Base-by-base conservation (phyloP, 1,140 invertebrate genomes). In the Arctopsyche grandis region DNA sequence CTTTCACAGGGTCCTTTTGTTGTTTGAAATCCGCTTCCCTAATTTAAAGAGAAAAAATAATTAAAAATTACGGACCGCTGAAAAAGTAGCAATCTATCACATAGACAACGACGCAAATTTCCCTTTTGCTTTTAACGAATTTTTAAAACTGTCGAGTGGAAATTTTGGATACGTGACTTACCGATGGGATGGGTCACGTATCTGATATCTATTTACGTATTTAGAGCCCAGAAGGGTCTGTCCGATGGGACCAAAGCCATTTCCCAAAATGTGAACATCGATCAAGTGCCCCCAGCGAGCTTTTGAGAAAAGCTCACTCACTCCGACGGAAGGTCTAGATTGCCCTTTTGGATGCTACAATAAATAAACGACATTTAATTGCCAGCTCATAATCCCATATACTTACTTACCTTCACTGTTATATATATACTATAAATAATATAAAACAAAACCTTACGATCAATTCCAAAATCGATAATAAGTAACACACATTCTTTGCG, bases 191-290 rank as follows among this genome's bases (percentile, higher is more conserved):
- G n/a, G 16, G 38, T 73, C 69, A 73, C 69, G 69, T 73, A 73
- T 43, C 43, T 12, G 38, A 73, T 48, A 19, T 14, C 69, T 48
- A 73, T 73, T 73, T 73, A 38, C 38, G 44, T 48, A 69, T 69
- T n/a, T 9, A 19, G 16, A 16, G 1, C 21, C 56, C 56, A 38
- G 29, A 38, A 38, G 29, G 29, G 12, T 19, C 24, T 16, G 63
- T 58, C 52, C 52, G 52, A 48, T 48, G 44, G 70, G 44, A 12
- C 16, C 38, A 74, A 24, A 29, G 43, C 5, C 48, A 9, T 56
- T 21, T 74, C n/a, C 22, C 71, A 16, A 26, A 46, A 48, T 46
- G 24, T 46, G 52, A 74, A 56, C 71, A 74, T 74, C 71, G 71
- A 74, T 56, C 71, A 74, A 52, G 48, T 74, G 10, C 19, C 24